These are phyloP conservation scores for Atta texana DNA, from an alignment of 1,140 invertebrate species.

Conservation along the genomic window DNA sequence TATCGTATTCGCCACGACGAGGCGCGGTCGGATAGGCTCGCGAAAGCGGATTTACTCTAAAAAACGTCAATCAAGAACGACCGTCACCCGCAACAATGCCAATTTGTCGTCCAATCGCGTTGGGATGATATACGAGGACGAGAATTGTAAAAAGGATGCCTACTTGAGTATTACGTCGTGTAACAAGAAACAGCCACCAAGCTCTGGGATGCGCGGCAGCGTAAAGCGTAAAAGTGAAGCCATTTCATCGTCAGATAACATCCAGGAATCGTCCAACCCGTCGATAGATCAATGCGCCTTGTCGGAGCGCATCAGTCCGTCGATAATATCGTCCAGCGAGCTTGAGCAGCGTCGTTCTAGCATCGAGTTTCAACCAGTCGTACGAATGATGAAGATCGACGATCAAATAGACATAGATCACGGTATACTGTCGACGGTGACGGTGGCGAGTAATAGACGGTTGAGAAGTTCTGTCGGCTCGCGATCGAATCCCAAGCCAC, in stretches of 20 bases:
- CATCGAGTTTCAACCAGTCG: constrained; percentile 85
- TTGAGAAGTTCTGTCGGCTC: constrained; percentile 83
- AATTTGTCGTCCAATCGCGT: constrained; percentile 67
- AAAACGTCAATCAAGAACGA: constrained; percentile 71
- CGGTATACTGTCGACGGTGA: constrained; percentile 81
- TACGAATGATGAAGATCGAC: constrained; percentile 85
- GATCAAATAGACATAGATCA: constrained; percentile 84
- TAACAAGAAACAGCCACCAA: constrained; percentile 63
- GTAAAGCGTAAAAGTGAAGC: constrained; percentile 67
- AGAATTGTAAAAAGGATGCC: constrained; percentile 81
- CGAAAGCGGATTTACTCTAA: constrained; percentile 71
- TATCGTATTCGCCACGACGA: constrained; percentile 60
- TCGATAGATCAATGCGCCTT: constrained; percentile 71
- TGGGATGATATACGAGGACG: constrained; percentile 75
- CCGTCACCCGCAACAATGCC: constrained; percentile 44
- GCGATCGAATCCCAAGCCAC: constrained; percentile 75
- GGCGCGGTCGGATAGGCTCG: constrained; percentile 63
- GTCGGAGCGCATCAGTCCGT: constrained; percentile 79
- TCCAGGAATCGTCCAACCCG: constrained; percentile 57
- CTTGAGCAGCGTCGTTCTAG: constrained; percentile 82
- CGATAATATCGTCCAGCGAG: constrained; percentile 74
- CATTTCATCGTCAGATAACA: constrained; percentile 66
- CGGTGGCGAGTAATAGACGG: constrained; percentile 83
- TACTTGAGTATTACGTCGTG: constrained; percentile 75
- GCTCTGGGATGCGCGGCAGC: constrained; percentile 7